Conservation (phyloP, 2,888 invertebrate genomes). For the Entomobrya proxima region DNA sequence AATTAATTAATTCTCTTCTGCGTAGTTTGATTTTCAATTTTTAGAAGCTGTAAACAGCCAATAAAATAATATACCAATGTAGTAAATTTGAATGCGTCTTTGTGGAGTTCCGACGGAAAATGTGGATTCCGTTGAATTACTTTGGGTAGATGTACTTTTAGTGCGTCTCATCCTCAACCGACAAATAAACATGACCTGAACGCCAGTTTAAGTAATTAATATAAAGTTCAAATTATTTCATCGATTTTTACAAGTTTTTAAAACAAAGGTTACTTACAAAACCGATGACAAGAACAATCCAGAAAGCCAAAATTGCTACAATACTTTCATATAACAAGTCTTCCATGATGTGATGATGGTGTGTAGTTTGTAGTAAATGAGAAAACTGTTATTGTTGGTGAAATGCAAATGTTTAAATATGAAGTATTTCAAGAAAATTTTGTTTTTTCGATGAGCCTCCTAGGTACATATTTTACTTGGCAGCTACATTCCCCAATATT, state of each 20-base stretch:
- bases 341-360: too few species aligned
- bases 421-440: too few species aligned
- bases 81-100: conserved; percentile 52
- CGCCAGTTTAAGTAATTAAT: neutral
- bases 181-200: conserved; percentile 13
- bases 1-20: too few species aligned
- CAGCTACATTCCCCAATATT: too few species aligned
- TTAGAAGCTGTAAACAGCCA: neutral
- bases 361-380: neutral
- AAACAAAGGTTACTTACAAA: conserved; percentile 14
- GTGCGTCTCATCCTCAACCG: neutral
- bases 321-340: conserved; percentile 17
- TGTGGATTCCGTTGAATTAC: neutral
- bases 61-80: conserved; percentile 36
- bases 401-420: too few species aligned
- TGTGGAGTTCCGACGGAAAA: neutral
- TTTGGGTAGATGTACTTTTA: neutral
- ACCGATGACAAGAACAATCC: neutral
- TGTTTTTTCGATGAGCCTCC: too few species aligned
- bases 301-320: conserved; percentile 14
- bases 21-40: too few species aligned
- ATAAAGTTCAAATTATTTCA: neutral
- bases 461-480: too few species aligned
- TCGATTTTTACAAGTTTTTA: neutral
- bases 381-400: neutral